Evolutionary conservation across 1,140 invertebrate species (phyloP).

Genomic region (Apocrypta bakeri): DNA sequence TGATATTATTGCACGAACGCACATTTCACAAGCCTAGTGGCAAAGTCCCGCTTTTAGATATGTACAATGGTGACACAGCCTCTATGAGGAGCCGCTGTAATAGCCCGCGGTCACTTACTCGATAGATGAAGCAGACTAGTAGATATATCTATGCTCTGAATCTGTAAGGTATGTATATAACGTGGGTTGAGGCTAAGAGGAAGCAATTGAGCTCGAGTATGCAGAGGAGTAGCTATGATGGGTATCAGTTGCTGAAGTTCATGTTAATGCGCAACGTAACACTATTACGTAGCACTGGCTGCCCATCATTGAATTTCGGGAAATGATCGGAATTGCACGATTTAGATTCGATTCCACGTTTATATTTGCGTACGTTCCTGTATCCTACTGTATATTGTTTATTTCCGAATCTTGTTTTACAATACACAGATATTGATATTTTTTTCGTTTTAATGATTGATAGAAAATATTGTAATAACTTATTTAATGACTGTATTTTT

Average conservation of each 20-base stretch:
- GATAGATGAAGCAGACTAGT: conserved; percentile 14
- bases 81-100: not conserved
- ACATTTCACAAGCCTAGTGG: not conserved
- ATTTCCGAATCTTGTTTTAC: too few species aligned
- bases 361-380: not conserved
- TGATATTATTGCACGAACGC: not conserved
- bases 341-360: not conserved
- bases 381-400: not conserved
- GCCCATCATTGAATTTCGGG: conserved; percentile 7
- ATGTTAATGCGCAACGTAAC: conserved; percentile 29
- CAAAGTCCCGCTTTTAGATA: not conserved
- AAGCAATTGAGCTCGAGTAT: conserved; percentile 13
- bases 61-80: too few species aligned
- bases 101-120: not conserved
- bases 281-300: not conserved
- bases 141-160: not conserved
- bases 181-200: not conserved
- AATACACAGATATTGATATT: too few species aligned
- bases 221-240: not conserved
- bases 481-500: too few species aligned
- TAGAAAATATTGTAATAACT: too few species aligned
- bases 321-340: conserved; percentile 15
- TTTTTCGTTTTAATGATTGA: too few species aligned
- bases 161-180: not conserved
- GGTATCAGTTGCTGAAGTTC: conserved; percentile 22